Evolutionary conservation across 2,113 vertebrate genomes (phyloP), one percentile per base, ranked within the genome.

Genomic region (Anolis carolinensis): DNA sequence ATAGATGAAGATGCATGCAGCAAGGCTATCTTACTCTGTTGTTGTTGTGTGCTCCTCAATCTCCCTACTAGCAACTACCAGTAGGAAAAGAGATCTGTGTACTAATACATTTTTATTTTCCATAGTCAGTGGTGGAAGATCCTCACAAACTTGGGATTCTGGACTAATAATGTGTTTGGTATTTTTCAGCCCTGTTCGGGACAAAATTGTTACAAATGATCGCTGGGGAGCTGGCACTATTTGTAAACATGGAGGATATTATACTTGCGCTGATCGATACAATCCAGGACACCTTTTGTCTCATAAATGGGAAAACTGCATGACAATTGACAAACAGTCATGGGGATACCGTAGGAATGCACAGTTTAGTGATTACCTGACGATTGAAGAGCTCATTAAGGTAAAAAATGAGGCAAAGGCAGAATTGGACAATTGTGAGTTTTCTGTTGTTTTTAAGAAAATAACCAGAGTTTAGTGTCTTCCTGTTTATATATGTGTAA

Each of bases 291-390:
- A 97, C 89, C 97, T 99, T 88, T 91, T 99, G 89, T 94, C 95
- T 8, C 98, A 95, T 93, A 99, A 99, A 85, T 99, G 99, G 98
- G 99, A 99, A 90, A 99, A 98, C 96, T 99, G 99, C 91, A 98
- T 99, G 98, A 97, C 97, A 72, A 96, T 99, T 36, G 99, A 99
- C 96, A 95, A 87, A 73, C 48, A 71, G 71, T 99, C 98, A 0
- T 99, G 99, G 98, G 97, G 98, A 1, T 99, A 97, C 93, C 94
- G 99, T 87, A 96, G 98, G 84, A 93, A 99, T 0, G 97, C 98
- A 5, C 88, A 72, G 2, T 96, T 99, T 2, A 78, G 67, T 0
- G 98, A 99, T 89, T 98, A 97, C 91, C 95, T 99, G 73, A 90
- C 96, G 11, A 95, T 96, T 2, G 92, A 97, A 95, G 94, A 98